Conservation (phyloP, 30 jellyfish, hydroid and myxozoan species). For the Cassiopea xamachana region DNA sequence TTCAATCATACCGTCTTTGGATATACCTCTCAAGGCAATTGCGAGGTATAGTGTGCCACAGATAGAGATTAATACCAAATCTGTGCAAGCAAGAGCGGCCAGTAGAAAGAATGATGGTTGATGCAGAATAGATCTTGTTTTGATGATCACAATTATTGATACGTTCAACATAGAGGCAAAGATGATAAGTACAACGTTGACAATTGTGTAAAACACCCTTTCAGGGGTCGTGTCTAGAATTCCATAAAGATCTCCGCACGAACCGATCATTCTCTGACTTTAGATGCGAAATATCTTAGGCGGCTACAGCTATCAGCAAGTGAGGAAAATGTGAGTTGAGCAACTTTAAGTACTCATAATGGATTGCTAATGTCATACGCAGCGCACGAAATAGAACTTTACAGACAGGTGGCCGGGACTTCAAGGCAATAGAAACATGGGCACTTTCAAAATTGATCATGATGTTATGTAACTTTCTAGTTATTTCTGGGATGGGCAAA, state of each 20-base stretch:
- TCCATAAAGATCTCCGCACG: not conserved
- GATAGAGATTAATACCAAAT: not conserved
- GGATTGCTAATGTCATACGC: too few species aligned
- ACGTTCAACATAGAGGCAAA: constrained; percentile 18
- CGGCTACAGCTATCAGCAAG: too few species aligned
- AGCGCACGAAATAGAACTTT: too few species aligned
- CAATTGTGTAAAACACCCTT: not conserved
- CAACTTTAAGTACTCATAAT: too few species aligned
- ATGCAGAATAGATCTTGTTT: not conserved
- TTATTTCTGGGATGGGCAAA: too few species aligned
- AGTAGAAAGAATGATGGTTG: not conserved
- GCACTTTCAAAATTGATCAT: too few species aligned
- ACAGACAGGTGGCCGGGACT: too few species aligned
- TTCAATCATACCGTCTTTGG: not conserved
- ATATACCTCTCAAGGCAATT: not conserved
- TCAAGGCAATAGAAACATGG: too few species aligned
- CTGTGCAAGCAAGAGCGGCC: constrained; percentile 41
- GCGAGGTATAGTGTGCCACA: constrained; percentile 4
- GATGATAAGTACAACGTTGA: not conserved
- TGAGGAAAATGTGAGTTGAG: too few species aligned
- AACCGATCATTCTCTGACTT: not conserved
- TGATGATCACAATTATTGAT: not conserved
- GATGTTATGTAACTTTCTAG: too few species aligned
- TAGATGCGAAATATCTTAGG: too few species aligned
- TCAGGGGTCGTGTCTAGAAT: not conserved